A percentile compares a stretch with the other conserved stretches of the same genome.
Conservation (phyloP, 2,797 vertebrate genomes). For the Emys orbicularis region DNA sequence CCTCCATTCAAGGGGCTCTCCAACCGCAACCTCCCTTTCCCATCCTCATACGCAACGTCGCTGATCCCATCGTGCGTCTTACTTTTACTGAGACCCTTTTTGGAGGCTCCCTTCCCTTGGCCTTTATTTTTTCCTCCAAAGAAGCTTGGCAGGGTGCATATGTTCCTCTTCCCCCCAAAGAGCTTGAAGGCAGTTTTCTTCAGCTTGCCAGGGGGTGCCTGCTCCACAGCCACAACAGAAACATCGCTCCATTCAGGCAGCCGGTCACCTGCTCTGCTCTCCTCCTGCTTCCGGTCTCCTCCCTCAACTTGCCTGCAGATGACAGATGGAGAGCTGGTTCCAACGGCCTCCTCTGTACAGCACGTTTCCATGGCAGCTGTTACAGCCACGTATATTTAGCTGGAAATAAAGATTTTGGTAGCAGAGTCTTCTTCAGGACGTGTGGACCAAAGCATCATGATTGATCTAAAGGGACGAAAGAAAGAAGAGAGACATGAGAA, state of each 20-base stretch:
- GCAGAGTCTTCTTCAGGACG: neutral
- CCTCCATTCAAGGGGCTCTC: slow-evolving; percentile 74
- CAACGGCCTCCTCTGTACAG: slow-evolving; percentile 72
- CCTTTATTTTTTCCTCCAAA: slow-evolving; percentile 90
- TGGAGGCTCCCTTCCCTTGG: slow-evolving; percentile 85
- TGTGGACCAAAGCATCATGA: slow-evolving; percentile 7
- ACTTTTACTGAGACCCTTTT: slow-evolving; percentile 92
- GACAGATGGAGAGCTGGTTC: slow-evolving; percentile 60
- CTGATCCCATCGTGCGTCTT: slow-evolving; percentile 93
- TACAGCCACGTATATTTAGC: slow-evolving; percentile 30
- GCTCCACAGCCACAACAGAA: neutral
- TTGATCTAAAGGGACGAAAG: slow-evolving; percentile 52
- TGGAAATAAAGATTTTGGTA: neutral
- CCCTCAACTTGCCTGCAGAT: slow-evolving; percentile 54
- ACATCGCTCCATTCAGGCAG: neutral
- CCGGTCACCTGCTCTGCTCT: slow-evolving; percentile 22
- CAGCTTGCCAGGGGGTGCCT: slow-evolving; percentile 87
- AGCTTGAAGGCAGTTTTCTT: slow-evolving; percentile 93
- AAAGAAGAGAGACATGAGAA: slow-evolving; percentile 55
- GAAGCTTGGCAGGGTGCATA: slow-evolving; percentile 95
- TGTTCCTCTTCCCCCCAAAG: slow-evolving; percentile 93
- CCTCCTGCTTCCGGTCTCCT: slow-evolving; percentile 43
- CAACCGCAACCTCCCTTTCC: slow-evolving; percentile 30
- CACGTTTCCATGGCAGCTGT: slow-evolving; percentile 84
- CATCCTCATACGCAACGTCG: slow-evolving; percentile 80